Evolutionary conservation across 2,888 invertebrate genomes (phyloP), one percentile per base, ranked within the genome.

Genomic region (Drosophila pseudotalamancana): DNA sequence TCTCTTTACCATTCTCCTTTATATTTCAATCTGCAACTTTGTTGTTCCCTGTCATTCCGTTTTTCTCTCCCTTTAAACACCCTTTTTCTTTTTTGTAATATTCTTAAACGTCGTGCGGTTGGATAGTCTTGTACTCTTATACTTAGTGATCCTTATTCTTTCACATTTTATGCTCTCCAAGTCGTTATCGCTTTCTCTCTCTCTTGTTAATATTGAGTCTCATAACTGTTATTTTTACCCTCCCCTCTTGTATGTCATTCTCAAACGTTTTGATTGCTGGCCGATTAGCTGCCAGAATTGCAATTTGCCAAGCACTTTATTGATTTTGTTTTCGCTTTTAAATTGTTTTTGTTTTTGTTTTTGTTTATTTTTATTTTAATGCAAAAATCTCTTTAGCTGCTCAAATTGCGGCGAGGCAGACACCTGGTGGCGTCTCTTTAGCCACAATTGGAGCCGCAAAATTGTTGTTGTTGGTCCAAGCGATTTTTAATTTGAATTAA

Each of bases 401-500:
- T 40, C 29, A 16, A 40, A 43, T 45, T 56, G 72, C 48, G 34
- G 1, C 35, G 12, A 16, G 4, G 39, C 23, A 4, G 16, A n/a
- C 48, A 27, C 23, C 43, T 54, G 43, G 35, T 18, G 23, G 19
- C 29, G 29, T 19, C 23, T 39, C 43, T 12, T 8, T 1, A 12
- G 23, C 32, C 29, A 4, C 25, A 11, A 40, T 72, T 56, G n/a
- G n/a, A n/a, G 56, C 59, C 43, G 59, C 60, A 63, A 63, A 35
- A 65, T 31, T 55, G 37, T 42, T 55, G 37, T 42, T 50, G 29
- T 54, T 16, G 55, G 25, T 29, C 21, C 32, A 46, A 69, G 49
- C 60, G 73, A 59, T 77, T 82, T 79, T 82, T 81, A 84, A 78
- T 84, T 87, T 87, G 74, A 76, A 87, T 83, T 84, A 64, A 84